phyloP scores from a whole-genome alignment of 1,140 invertebrate species.

The Pristionchus pacificus region DNA sequence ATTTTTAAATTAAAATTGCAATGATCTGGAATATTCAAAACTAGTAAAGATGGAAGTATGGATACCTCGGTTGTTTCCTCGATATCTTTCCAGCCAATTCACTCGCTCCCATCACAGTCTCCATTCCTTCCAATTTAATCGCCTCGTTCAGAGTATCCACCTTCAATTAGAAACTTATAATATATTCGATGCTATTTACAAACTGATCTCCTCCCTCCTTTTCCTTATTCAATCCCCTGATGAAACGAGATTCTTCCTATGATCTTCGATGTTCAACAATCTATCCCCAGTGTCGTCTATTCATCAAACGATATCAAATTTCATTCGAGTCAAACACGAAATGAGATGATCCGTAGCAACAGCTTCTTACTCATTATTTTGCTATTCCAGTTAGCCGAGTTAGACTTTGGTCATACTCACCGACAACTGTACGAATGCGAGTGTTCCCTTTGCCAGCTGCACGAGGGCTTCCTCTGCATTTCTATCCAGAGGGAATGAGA shows the following conservation, averaged over 20 bases:
- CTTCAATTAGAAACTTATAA: not conserved
- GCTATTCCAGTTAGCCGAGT: no score
- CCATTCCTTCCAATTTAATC: conserved; percentile 49
- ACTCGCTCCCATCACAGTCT: conserved; percentile 28
- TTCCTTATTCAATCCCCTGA: no score
- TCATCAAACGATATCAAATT: no score
- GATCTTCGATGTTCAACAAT: no score
- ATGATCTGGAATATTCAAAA: no score
- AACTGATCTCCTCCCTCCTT: not conserved
- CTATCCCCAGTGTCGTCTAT: no score
- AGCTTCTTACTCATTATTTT: no score
- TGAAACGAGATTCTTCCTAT: no score
- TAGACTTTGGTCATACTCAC: conserved; percentile 28
- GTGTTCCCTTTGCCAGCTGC: conserved; percentile 60
- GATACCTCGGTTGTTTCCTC: conserved; percentile 46
- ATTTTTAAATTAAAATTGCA: no score
- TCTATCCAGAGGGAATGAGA: conserved; percentile 84
- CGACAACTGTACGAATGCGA: conserved; percentile 68
- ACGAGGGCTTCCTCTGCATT: conserved; percentile 72
- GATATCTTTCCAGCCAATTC: conserved; percentile 44
- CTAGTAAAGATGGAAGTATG: no score
- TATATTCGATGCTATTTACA: not conserved
- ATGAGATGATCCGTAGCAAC: no score
- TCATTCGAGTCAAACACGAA: no score
- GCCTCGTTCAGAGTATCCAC: conserved; percentile 57